Base-by-base conservation (phyloP, 2,797 vertebrate genomes). In the Malurus leucopterus region DNA sequence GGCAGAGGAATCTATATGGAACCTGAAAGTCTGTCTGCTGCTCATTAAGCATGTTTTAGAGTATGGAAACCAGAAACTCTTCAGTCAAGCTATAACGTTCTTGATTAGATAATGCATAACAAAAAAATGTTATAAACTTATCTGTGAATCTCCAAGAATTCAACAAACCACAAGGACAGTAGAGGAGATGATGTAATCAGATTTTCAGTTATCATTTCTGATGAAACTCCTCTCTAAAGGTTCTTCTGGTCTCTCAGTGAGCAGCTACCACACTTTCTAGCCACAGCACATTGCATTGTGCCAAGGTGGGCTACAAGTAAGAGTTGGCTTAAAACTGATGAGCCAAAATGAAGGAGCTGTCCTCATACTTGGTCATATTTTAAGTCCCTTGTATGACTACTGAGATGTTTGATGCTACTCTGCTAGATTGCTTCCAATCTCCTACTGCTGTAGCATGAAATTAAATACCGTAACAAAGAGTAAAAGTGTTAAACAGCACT, bases 201-300 rank as follows among this genome's bases (percentile, higher is more conserved):
- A 67, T 57, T 15, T 46, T 63, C 26, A 64, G 23, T 30, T 51
- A 59, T 11, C 2, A 30, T 26, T 47, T 80, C 41, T 70, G 29
- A 51, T 3, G 3, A 50, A 70, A 41, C 0, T 5, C 8, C 11
- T n/a, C 46, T 77, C 18, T 67, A 34, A 43, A 71, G 11, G 34
- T 55, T 76, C n/a, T 70, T 70, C 26, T 70, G 51, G 27, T 58
- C 20, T 30, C 68, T 30, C 38, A 58, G n/a, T 14, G 24, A 85
- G 24, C 44, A 73, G 15, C 36, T n/a, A 22, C 24, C 20, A 65
- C 24, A 11, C 6, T 20, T 64, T 34, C 16, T 14, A 69, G 24
- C 30, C 62, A 67, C 26, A 50, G 43, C 13, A 59, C 3, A 0
- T 1, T 26, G 13, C 1, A 2, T 1, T 1, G 15, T 13, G 13